A percentile compares a stretch with the other conserved stretches of the same genome.
Conservation (phyloP, 2,797 vertebrate genomes). For the Otolemur crassicaudatus region DNA sequence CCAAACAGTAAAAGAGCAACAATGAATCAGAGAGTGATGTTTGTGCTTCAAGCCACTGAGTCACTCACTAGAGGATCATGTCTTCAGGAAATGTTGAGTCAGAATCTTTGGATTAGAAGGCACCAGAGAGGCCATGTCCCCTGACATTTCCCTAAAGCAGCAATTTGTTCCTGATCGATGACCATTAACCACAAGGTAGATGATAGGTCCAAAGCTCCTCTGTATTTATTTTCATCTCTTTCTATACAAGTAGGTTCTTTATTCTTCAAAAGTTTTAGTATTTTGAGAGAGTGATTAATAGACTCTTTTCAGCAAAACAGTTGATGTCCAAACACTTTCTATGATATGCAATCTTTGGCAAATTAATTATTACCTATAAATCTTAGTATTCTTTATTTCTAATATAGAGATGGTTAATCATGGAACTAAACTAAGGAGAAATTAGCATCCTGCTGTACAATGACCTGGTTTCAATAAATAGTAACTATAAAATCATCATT, state of each 20-base stretch:
- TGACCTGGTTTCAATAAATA: background rate
- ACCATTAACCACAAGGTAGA: background rate
- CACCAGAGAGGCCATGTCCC: background rate
- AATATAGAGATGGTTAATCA: background rate
- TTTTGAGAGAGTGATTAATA: background rate
- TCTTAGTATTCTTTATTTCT: background rate
- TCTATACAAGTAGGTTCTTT: background rate
- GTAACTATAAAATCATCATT: background rate
- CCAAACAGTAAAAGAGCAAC: background rate
- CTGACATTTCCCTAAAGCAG: background rate
- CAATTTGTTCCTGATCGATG: background rate
- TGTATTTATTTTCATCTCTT: background rate
- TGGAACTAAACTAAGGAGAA: background rate
- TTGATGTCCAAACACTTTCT: background rate
- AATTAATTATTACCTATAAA: background rate
- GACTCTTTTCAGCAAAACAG: background rate
- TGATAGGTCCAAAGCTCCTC: background rate
- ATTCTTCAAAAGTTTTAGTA: background rate
- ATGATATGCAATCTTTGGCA: background rate
- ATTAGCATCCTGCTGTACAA: background rate
- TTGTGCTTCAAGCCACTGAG: conserved; percentile 35
- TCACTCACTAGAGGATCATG: background rate
- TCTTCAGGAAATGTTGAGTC: background rate
- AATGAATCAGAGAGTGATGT: conserved; percentile 42
- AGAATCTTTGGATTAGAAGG: background rate